Evolutionary conservation across 2,113 vertebrate genomes (phyloP), one percentile per base, ranked within the genome.

Genomic region (Empidonax alnorum): DNA sequence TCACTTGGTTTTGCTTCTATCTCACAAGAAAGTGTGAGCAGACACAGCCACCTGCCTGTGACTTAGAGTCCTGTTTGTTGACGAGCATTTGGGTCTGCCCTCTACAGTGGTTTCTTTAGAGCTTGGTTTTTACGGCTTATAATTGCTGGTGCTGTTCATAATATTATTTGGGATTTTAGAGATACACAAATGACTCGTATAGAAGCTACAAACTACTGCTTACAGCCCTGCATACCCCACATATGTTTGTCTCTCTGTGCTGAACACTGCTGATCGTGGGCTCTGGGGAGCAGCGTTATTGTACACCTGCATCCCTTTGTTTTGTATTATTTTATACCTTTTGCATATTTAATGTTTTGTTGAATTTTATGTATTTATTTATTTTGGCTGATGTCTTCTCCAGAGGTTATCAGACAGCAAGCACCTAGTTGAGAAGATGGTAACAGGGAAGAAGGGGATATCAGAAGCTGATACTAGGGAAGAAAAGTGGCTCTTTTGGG

Each of bases 291-390:
- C 69, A 68, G 49, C 3, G 1, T 33, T 91, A 56, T 84, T 65
- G 42, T 78, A 69, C 81, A 92, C 89, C 84, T 96, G 89, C 68
- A 82, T 75, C 63, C 13, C 63, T 81, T 87, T 23, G 16, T 59
- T 91, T 92, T 89, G 63, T 53, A 75, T 91, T 84, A 77, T 86
- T 93, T 96, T 75, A 84, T 62, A 62, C 52, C 46, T 93, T 92
- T 73, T 96, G 73, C 79, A 85, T 95, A 93, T 92, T 96, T 92
- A 78, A 91, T 78, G 25, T 74, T 96, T 95, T 19, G 58, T 89
- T 73, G 80, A 77, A 66, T 96, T 96, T 90, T 81, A 78, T 74
- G 27, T 66, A 61, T 92, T 93, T 93, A 66, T 84, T 87, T 87
- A 69, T 84, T 90, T 93, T 71, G 66, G 18, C 39, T 88, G 24